Evolutionary conservation across 2,797 vertebrate species (phyloP), one percentile per base, ranked within the genome.

Genomic region (Graptemys geographica): DNA sequence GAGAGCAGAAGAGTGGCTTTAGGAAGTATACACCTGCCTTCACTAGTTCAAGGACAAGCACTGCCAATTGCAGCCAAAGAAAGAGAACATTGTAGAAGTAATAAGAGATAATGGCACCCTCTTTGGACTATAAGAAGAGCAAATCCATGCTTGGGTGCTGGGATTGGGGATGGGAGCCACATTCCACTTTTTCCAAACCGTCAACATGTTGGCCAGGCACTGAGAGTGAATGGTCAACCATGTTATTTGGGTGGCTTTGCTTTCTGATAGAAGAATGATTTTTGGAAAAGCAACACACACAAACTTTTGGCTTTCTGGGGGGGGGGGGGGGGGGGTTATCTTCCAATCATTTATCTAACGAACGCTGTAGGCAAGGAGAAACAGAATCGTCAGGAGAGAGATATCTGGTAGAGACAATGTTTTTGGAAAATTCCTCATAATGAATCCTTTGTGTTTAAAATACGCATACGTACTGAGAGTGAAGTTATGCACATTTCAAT

Each of bases 101-200:
- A 25, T 74, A 25, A 72, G 19, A 37, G 9, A 23, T 72, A 41
- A 25, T 44, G 37, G 21, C 5, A 41, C 37, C 21, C 37, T 74
- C 69, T 41, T 21, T 11, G 37, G 69, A 7, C 69, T 11, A 21
- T 74, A 62, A 33, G 31, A 33, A 33, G 31, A 33, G 28, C 27
- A 15, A 33, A 62, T 31, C 31, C 31, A 62, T 21, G 37, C 19
- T n/a, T 37, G 5, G 41, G 55, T 49, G 41, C 59, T 18, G 15
- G 41, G 11, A 33, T 51, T 91, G 1, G 8, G 2, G 9, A 6
- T 18, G 19, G 76, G 16, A 18, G 28, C 16, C 28, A 10, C 0
- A 0, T 41, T 69, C 72, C 25, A 28, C 11, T 11, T 76, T 47
- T 44, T 76, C 41, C 41, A 76, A 44, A 47, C 12, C 7, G 6